Percentiles rank a stretch among this genome's conserved stretches.
These are phyloP conservation scores for Dromococcyx pavoninus DNA, from an alignment of 2,797 vertebrate species.

Conservation along the genomic window DNA sequence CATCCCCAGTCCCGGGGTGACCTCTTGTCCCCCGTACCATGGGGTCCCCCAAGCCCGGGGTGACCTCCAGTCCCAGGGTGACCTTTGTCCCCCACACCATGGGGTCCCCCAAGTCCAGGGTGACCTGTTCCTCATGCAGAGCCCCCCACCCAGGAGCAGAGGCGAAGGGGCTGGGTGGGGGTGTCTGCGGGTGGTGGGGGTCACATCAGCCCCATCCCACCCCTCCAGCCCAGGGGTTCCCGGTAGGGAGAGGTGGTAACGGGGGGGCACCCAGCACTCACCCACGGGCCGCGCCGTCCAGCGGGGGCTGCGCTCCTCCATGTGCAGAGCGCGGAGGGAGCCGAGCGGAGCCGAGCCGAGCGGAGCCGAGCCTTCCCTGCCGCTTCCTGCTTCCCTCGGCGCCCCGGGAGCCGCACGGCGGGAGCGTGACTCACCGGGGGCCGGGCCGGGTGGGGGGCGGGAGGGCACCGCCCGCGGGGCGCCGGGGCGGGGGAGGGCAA, in stretches of 20 bases:
- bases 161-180: neutral
- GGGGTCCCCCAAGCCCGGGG: too few relatives aligned
- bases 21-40: neutral
- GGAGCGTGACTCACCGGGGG: conserved; percentile 49
- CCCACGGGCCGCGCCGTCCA: conserved; percentile 23
- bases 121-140: neutral
- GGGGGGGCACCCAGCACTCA: neutral
- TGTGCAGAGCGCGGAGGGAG: neutral
- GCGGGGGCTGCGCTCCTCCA: conserved; percentile 39
- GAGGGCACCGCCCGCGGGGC: too few relatives aligned
- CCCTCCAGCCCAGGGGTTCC: neutral
- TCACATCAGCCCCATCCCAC: neutral
- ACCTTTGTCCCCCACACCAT: neutral
- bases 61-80: too few relatives aligned
- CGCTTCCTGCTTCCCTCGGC: neutral
- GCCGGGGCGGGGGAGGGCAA: too few relatives aligned
- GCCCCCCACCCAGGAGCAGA: neutral
- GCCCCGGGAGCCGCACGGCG: conserved; percentile 20
- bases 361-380: neutral
- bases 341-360: neutral
- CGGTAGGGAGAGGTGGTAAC: too few relatives aligned
- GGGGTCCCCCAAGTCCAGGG: neutral
- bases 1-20: too few relatives aligned
- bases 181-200: too few relatives aligned
- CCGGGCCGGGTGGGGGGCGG: neutral